Evolutionary conservation across 2,888 invertebrate species (phyloP), one percentile per base, ranked within the genome.

Genomic region (Aplocera efformata): DNA sequence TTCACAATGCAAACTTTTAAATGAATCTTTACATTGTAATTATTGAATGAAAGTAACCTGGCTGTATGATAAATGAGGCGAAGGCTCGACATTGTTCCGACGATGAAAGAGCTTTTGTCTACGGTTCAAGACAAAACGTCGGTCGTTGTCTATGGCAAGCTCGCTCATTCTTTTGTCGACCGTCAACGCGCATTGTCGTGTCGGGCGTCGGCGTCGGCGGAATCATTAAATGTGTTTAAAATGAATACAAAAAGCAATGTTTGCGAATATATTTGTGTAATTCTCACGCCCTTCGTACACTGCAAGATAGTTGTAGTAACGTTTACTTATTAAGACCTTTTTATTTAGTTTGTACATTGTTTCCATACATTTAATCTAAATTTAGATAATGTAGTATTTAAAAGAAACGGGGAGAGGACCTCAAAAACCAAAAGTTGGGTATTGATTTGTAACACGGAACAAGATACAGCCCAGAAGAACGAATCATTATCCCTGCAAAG

Each of bases 11-110:
- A 40, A 57, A 63, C 58, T 56, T 58, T 61, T 53, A 67, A 69
- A 61, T 67, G 66, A 74, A 73, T 67, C 70, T 70, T 63, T 72
- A 79, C 83, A 76, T 82, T 81, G 80, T 85, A 84, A 85, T 85
- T 81, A 85, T 78, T 76, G 77, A 77, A 81, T 84, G 85, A 85
- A 83, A 85, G 85, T 86, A 78, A 79, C 81, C 78, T 81, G 82
- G 68, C 74, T 78, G 75, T 77, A 81, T 86, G 85, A 88, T 84
- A 83, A 86, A 88, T 85, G 86, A 88, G 72, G 76, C 78, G 75
- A 75, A 79, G 79, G 79, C 77, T 75, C 70, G 52, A 71, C 70
- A 83, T 86, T 86, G 85, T 86, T 70, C 73, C 63, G 64, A 59
- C 69, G 67, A 78, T 85, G 79, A 86, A 86, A 85, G 83, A 74